A percentile compares a stretch with the other conserved stretches of the same genome.
Conservation (phyloP, 2,113 vertebrate genomes). For the Pantherophis guttatus region DNA sequence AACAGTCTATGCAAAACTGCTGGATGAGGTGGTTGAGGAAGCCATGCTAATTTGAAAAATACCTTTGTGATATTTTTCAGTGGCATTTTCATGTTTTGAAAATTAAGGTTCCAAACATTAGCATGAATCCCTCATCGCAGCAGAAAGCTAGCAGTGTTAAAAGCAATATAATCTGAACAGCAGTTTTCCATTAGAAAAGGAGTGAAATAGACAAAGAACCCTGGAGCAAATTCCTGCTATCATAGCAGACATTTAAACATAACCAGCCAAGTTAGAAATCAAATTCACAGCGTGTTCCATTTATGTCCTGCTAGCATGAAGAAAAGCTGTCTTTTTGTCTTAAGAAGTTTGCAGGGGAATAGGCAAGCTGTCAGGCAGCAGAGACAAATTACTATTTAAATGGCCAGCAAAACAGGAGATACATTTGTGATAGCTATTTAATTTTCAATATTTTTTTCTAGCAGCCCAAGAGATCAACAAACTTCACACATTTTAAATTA, state of each 20-base stretch:
- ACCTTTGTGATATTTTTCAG: background rate
- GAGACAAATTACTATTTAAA: background rate
- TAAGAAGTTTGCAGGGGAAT: background rate
- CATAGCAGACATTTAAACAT: background rate
- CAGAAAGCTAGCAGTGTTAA: background rate
- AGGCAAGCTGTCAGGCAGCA: background rate
- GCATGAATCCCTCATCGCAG: background rate
- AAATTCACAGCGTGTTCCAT: background rate
- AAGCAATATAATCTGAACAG: conserved; percentile 3
- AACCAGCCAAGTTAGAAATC: conserved; percentile 10
- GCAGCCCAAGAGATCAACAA: background rate
- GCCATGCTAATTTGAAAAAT: background rate
- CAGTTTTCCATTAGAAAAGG: conserved; percentile 14
- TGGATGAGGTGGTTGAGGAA: background rate
- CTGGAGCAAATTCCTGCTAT: background rate
- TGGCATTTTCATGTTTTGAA: background rate
- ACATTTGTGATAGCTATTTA: background rate
- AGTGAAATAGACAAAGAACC: background rate
- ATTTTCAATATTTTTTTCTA: background rate
- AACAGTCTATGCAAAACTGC: background rate
- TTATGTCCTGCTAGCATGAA: background rate
- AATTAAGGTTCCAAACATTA: background rate
- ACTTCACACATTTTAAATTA: conserved; percentile 15
- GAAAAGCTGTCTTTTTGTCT: background rate
- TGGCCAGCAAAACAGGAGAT: background rate